Evolutionary conservation across 1,140 invertebrate genomes (phyloP), one percentile per base, ranked within the genome.

Genomic region (Oryctes rhinoceros): DNA sequence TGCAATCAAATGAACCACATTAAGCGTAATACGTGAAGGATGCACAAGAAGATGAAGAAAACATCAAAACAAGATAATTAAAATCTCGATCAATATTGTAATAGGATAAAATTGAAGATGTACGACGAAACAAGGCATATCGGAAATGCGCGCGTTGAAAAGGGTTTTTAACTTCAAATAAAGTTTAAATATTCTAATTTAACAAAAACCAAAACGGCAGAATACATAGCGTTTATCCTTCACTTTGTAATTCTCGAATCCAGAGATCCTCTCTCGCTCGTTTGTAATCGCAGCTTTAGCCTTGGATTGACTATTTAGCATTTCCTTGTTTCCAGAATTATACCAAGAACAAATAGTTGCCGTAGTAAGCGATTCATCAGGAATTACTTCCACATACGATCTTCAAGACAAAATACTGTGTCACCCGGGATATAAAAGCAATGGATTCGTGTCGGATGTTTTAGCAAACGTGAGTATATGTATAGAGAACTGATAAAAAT

Each of bases 321-420:
- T 35, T 24, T 35, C 0, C 11, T 24, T 82, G 74, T 77, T 89
- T 88, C 15, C 80, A 92, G 91, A 90, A 9, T 84, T 88, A 3
- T 91, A 90, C 82, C 91, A 93, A 85, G 91, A 92, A 79, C 90
- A 92, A 84, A 88, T 95, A 77, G 92, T 96, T 0, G 93, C 93
- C 0, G 86, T 96, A 7, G 91, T 95, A 0, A 90, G 92, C 47
- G 91, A 93, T 37, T 85, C 88, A 0, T 88, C 91, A 10, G 86
- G 86, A 4, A 91, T 93, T 13, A 87, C 86, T n/a, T 89, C 86
- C 20, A 84, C 90, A 76, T 89, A 90, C 49, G 91, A 95, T 84
- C 85, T 96, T 5, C 88, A 88, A 76, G 92, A 91, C 20, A 92
- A 91, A 75, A 90, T 89, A 53, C 90, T 95, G 9, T 96, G 95